phyloP scores from a whole-genome alignment of 2,797 vertebrate genomes.

The Gymnothorax reevesii region DNA sequence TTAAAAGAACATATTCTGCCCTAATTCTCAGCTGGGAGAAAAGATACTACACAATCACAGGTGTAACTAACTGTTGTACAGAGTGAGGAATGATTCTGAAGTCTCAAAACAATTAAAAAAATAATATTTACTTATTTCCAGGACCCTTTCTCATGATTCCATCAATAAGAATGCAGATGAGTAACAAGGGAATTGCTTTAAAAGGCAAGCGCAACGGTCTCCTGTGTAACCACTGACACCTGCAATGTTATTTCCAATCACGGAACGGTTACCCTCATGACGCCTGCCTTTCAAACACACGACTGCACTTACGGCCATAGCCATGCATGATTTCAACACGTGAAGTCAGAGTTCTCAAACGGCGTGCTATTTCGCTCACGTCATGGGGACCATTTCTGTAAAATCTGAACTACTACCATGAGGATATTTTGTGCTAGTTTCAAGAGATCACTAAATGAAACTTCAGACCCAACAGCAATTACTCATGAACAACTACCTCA shows the following conservation, averaged over 20 bases:
- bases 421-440: not conserved
- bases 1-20: not conserved
- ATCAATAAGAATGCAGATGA: not conserved
- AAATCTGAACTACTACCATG: not conserved
- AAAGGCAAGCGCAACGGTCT: not conserved
- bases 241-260: not conserved
- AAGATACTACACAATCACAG: not conserved
- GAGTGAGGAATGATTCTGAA: not conserved
- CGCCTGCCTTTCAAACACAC: not conserved
- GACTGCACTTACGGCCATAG: not conserved
- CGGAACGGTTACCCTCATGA: not conserved
- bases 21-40: not conserved
- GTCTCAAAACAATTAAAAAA: not conserved
- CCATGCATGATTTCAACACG: not conserved
- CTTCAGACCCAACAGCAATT: not conserved
- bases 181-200: not conserved
- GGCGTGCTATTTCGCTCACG: not conserved
- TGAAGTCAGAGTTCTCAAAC: not conserved
- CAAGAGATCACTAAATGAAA: not conserved
- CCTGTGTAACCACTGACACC: not conserved
- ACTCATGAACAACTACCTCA: not conserved
- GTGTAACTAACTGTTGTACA: not conserved
- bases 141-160: not conserved
- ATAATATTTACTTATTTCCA: not conserved
- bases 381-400: not conserved